Percentiles rank a stretch among this genome's conserved stretches.
Evolutionary conservation across 2,888 invertebrate genomes (phyloP).

Genomic region (Thymelicus acteon): DNA sequence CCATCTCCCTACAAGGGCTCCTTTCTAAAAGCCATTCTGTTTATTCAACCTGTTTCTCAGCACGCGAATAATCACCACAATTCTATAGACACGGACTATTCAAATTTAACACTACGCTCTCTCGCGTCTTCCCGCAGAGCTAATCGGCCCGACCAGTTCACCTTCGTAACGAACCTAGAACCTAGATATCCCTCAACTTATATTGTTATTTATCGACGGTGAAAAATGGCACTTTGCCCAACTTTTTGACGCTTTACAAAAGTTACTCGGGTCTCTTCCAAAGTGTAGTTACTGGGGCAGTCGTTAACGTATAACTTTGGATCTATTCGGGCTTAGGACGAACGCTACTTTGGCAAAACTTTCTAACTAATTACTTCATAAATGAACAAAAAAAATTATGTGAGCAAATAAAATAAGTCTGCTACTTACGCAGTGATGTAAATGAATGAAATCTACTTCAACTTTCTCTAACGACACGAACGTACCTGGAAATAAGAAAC

Average conservation of each 20-base stretch:
- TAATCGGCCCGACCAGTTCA: constrained; percentile 41
- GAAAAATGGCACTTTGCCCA: constrained; percentile 58
- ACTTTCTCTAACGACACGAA: constrained; percentile 73
- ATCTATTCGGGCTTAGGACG: constrained; percentile 43
- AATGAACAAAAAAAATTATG: constrained; percentile 26
- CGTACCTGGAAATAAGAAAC: constrained; percentile 71
- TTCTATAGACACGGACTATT: constrained; percentile 55
- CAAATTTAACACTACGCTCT: constrained; percentile 50
- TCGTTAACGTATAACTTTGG: constrained; percentile 48
- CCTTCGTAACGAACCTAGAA: constrained; percentile 44
- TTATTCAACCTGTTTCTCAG: constrained; percentile 58
- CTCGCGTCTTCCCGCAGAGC: constrained; percentile 19
- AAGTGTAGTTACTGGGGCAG: constrained; percentile 49
- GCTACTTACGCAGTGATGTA: constrained; percentile 72
- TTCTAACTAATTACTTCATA: constrained; percentile 30
- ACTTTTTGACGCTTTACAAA: constrained; percentile 58
- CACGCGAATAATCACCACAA: constrained; percentile 57
- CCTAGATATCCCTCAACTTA: constrained; percentile 45
- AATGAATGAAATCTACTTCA: constrained; percentile 68
- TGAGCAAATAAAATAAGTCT: constrained; percentile 61
- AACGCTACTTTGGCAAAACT: constrained; percentile 26
- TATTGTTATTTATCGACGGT: constrained; percentile 51
- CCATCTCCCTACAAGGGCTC: constrained; percentile 48
- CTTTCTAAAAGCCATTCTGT: constrained; percentile 62
- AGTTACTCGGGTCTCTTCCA: constrained; percentile 48